A percentile compares a stretch with the other conserved stretches of the same genome.
Evolutionary conservation across 2,797 vertebrate genomes (phyloP).

Genomic region (Ctenosaura bakeri): DNA sequence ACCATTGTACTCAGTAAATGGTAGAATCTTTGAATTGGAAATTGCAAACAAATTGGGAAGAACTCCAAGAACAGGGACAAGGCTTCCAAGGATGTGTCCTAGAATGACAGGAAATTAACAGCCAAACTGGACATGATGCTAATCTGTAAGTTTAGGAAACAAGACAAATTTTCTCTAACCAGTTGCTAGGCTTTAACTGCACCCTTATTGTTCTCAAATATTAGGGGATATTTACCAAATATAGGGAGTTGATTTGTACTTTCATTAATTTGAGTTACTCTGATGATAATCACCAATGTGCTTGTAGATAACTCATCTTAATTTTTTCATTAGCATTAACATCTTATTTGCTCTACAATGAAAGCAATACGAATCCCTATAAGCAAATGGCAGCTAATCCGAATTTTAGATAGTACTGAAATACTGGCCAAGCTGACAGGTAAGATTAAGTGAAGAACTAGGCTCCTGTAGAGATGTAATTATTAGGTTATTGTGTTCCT

Average conservation of each 20-base stretch:
- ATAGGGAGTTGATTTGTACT: neutral
- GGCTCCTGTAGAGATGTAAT: neutral
- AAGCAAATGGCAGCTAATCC: neutral
- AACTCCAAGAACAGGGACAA: neutral
- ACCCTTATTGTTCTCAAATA: neutral
- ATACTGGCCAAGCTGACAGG: neutral
- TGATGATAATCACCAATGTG: neutral
- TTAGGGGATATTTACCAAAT: neutral
- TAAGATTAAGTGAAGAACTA: neutral
- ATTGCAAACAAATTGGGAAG: neutral
- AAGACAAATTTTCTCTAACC: neutral
- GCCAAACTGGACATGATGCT: neutral
- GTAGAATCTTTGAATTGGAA: neutral
- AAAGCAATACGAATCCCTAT: neutral
- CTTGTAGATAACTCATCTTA: neutral
- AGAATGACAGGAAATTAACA: neutral
- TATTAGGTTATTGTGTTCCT: too few species aligned
- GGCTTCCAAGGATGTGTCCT: neutral
- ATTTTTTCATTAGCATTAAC: neutral
- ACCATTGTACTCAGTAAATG: neutral
- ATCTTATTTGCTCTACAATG: neutral
- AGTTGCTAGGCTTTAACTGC: neutral
- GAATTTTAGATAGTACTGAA: neutral
- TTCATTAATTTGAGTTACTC: neutral
- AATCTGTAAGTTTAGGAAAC: neutral